phyloP scores from a whole-genome alignment of 2,113 vertebrate genomes.

The Pristiophorus japonicus region DNA sequence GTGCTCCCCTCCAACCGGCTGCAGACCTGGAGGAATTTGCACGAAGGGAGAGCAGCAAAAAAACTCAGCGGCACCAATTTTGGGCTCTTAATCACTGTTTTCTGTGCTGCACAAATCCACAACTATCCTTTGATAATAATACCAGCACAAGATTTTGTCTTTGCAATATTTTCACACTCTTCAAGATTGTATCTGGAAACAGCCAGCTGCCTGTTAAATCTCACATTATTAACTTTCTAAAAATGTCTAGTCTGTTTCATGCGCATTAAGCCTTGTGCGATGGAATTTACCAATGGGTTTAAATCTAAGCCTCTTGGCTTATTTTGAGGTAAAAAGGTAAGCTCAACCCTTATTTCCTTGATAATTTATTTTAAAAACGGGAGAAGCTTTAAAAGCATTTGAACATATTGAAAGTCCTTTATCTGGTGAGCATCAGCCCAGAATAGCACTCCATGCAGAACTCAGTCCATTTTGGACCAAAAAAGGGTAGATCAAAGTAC shows the following conservation, averaged over 20 bases:
- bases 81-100: too few species aligned
- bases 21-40: too few species aligned
- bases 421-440: not conserved
- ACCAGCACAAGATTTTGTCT: not conserved
- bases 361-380: not conserved
- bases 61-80: too few species aligned
- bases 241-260: not conserved
- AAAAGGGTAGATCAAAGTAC: not conserved
- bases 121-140: not conserved
- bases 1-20: too few species aligned
- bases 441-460: not conserved
- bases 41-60: too few species aligned
- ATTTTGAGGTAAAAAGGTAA: not conserved
- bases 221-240: not conserved
- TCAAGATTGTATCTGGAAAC: not conserved
- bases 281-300: not conserved
- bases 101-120: not conserved
- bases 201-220: not conserved
- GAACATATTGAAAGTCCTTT: not conserved
- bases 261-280: not conserved
- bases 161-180: not conserved
- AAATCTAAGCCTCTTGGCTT: not conserved
- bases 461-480: not conserved
- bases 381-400: not conserved
- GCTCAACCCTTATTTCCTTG: not conserved